These are phyloP conservation scores for Bombus impatiens DNA, from an alignment of 1,140 invertebrate genomes.

Conservation along the genomic window DNA sequence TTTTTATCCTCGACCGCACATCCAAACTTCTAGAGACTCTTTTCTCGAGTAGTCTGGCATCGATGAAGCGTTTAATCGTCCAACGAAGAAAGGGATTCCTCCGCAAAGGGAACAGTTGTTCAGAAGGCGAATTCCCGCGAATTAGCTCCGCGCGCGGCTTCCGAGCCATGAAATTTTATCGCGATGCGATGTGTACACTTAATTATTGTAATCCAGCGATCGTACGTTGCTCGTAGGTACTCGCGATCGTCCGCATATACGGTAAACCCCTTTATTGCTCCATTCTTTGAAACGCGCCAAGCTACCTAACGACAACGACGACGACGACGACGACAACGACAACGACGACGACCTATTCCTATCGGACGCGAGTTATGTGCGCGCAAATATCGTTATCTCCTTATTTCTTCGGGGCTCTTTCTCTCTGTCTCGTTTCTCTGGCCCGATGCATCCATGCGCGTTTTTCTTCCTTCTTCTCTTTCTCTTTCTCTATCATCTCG, in stretches of 20 bases:
- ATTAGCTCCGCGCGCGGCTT: constrained; percentile 13
- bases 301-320: constrained; percentile 57
- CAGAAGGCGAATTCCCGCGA: constrained; percentile 12
- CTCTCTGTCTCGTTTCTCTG: not conserved
- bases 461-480: not conserved
- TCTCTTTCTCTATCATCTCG: not conserved
- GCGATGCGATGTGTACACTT: constrained; percentile 53
- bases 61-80: not conserved
- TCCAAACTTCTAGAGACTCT: too few species aligned
- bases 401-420: constrained; percentile 52
- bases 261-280: constrained; percentile 69
- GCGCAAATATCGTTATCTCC: constrained; percentile 66
- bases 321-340: constrained; percentile 11
- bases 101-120: constrained; percentile 9
- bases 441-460: not conserved
- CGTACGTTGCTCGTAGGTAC: constrained; percentile 38
- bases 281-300: constrained; percentile 63
- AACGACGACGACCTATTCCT: constrained; percentile 58
- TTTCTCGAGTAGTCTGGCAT: not conserved
- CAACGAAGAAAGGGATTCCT: not conserved
- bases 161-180: constrained; percentile 46
- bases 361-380: constrained; percentile 60
- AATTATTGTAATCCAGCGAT: constrained; percentile 60
- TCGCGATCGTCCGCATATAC: constrained; percentile 53
- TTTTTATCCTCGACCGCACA: too few species aligned